Conservation (phyloP, 2,888 invertebrate species). For the Stegana nigrithorax region DNA sequence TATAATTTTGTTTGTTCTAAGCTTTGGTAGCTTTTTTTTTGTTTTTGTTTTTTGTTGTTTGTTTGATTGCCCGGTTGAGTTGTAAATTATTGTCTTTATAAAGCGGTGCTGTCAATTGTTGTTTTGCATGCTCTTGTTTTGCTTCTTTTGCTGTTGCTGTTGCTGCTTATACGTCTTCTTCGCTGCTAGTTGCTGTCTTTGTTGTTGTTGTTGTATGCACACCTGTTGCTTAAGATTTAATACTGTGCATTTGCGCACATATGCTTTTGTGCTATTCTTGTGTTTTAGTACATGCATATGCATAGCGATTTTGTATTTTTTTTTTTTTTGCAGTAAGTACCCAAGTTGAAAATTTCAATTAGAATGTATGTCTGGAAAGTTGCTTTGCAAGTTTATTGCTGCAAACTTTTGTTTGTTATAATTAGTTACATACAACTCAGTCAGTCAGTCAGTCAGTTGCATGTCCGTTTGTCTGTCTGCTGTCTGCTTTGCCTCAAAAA, state of each 20-base stretch:
- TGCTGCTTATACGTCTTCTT: background rate
- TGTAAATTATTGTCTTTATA: slow-evolving; percentile 54
- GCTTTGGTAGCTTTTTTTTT: background rate
- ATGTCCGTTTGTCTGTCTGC: too few species aligned
- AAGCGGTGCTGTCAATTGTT: slow-evolving; percentile 32
- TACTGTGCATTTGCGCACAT: slow-evolving; percentile 3
- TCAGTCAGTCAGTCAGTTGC: too few species aligned
- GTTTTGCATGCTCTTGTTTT: slow-evolving; percentile 15
- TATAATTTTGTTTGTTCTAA: background rate
- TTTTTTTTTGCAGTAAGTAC: background rate
- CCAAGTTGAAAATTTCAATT: slow-evolving; percentile 15
- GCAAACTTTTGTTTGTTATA: slow-evolving; percentile 15
- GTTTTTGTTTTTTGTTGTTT: background rate
- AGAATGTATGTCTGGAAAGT: too few species aligned
- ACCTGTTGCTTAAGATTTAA: too few species aligned
- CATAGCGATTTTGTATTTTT: background rate
- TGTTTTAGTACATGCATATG: slow-evolving; percentile 18
- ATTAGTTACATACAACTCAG: too few species aligned
- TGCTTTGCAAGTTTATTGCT: slow-evolving; percentile 18
- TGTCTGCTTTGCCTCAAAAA: too few species aligned
- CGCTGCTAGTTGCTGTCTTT: background rate
- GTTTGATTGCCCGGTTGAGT: slow-evolving; percentile 43
- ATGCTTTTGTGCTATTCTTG: background rate
- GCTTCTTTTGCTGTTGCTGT: background rate
- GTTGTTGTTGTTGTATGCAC: slow-evolving; percentile 24